Evolutionary conservation across 2,797 vertebrate species (phyloP).

Genomic region (Enteromius anoplus): DNA sequence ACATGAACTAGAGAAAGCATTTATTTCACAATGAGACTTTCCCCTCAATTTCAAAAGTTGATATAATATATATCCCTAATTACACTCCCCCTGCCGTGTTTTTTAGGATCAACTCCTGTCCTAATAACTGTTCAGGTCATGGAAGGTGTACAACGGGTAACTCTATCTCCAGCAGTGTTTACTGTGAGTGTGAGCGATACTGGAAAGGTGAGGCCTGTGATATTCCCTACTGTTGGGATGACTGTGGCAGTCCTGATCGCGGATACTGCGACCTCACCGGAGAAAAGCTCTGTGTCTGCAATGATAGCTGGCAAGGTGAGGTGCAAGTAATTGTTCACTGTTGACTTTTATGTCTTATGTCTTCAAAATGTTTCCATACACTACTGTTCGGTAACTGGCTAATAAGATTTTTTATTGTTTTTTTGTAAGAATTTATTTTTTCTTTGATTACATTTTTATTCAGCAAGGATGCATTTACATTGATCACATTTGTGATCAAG

Average conservation of each 20-base stretch:
- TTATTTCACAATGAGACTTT: not conserved
- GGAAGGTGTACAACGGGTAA: conserved; percentile 23
- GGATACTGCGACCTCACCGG: conserved; percentile 97
- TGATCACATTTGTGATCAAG: not conserved
- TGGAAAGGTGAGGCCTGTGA: conserved; percentile 98
- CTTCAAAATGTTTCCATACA: not conserved
- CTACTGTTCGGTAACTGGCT: not conserved
- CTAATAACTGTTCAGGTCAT: conserved; percentile 59
- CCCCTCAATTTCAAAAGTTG: not conserved
- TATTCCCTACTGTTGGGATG: conserved; percentile 94
- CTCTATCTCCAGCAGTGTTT: conserved; percentile 79
- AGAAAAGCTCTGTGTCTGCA: conserved; percentile 96
- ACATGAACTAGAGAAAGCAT: conserved; percentile 1
- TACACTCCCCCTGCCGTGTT: not conserved
- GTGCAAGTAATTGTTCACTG: not conserved
- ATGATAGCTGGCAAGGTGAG: conserved; percentile 97
- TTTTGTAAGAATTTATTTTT: not conserved
- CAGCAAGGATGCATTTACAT: not conserved
- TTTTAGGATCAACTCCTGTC: conserved; percentile 94
- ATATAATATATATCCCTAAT: not conserved
- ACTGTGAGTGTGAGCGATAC: conserved; percentile 76
- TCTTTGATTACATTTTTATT: not conserved
- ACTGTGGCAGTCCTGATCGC: conserved; percentile 95
- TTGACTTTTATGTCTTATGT: not conserved
- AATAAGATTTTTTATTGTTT: not conserved